Evolutionary conservation across 2,888 invertebrate species (phyloP), one percentile per base, ranked within the genome.

Genomic region (Brenthis daphne): DNA sequence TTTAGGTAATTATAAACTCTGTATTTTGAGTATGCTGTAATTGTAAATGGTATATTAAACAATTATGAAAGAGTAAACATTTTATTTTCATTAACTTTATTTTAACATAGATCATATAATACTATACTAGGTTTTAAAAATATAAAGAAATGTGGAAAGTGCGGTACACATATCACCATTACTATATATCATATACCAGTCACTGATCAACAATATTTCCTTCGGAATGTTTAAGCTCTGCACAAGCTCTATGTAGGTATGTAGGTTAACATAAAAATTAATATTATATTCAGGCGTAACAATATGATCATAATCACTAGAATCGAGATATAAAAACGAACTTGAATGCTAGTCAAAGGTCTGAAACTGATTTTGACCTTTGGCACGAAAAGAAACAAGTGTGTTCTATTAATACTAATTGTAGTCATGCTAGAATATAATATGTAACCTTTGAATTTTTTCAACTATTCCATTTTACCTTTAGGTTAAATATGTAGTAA

Each of bases 271-370:
- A 50, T n/a, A 16, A 55, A 56, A 13, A 57, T 56, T 43, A 53
- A 48, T 37, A 63, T 65, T 63, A 33, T n/a, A 64, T 58, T 60
- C 57, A 56, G 14, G 51, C 47, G 14, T 56, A 68, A 72, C 70
- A 72, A 70, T 72, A 66, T 48, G 33, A 61, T 60, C 53, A 60
- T 64, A 69, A 72, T 70, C 65, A 57, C 65, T 65, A 57, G 54
- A 58, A 68, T 68, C 51, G 63, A 50, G 47, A 64, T 48, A 64
- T 55, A 58, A 64, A 67, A 72, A 63, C 33, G 63, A 69, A 57
- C 43, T 64, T 60, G 51, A 24, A 55, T 66, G 55, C 61, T 77
- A 81, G 81, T 81, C 85, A 84, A 80, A 85, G 83, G 85, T 85
- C 75, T 75, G 60, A 67, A 75, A 77, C 51, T 78, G 79, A 79